Conservation (phyloP, 2,113 vertebrate genomes). For the Phaetusa simplex region DNA sequence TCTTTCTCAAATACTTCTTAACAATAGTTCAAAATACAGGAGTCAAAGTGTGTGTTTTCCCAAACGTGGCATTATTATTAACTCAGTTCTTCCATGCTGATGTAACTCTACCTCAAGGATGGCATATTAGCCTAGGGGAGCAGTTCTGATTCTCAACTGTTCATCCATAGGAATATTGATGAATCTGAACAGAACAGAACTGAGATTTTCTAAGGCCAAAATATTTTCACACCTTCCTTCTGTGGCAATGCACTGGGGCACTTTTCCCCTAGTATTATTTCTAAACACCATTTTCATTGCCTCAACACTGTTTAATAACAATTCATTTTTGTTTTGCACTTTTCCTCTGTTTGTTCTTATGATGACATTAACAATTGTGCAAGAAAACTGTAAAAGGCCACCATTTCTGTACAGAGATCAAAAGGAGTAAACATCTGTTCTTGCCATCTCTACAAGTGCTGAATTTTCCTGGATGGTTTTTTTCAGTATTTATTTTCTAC, state of each 20-base stretch:
- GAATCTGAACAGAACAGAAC: background rate
- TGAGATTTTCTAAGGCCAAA: background rate
- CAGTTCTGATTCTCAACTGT: background rate
- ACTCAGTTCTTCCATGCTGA: background rate
- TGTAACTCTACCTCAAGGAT: background rate
- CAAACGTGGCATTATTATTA: background rate
- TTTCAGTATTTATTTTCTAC: slow-evolving; percentile 4
- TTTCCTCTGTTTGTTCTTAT: background rate
- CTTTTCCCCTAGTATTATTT: background rate
- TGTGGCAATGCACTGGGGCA: background rate
- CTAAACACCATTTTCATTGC: background rate
- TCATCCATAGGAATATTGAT: background rate
- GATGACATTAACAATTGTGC: background rate
- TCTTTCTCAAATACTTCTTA: slow-evolving; percentile 2
- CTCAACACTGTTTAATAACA: background rate
- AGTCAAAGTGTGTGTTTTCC: background rate
- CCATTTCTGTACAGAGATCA: background rate
- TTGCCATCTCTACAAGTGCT: background rate
- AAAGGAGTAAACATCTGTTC: background rate
- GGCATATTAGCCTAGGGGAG: background rate
- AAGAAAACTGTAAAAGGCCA: background rate
- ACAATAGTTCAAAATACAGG: background rate
- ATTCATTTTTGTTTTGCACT: background rate
- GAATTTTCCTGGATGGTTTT: background rate
- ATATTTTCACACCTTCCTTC: background rate